Percentiles rank a stretch among this genome's conserved stretches.
phyloP scores from a whole-genome alignment of 2,888 invertebrate species.

The Phania funesta region DNA sequence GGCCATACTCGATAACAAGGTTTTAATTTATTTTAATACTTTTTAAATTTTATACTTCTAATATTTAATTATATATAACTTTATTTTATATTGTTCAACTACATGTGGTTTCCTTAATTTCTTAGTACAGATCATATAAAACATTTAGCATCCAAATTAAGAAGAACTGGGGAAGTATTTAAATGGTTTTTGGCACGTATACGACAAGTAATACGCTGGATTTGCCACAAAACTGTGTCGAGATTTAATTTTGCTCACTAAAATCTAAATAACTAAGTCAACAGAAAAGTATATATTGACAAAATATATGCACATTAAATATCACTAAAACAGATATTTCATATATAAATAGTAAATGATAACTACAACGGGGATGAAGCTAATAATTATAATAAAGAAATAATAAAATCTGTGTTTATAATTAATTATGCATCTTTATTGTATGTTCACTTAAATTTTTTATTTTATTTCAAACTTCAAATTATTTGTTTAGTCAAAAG shows the following conservation, averaged over 20 bases:
- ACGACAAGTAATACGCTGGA: slow-evolving; percentile 79
- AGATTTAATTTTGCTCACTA: slow-evolving; percentile 79
- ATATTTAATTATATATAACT: too few relatives aligned
- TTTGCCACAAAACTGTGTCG: slow-evolving; percentile 79
- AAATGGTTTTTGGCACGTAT: slow-evolving; percentile 82
- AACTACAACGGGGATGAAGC: not conserved
- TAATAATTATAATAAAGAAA: too few relatives aligned
- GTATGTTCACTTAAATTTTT: not conserved
- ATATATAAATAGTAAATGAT: slow-evolving; percentile 1
- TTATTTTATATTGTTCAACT: not conserved
- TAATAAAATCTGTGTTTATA: not conserved
- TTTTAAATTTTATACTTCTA: not conserved
- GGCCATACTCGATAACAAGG: too few relatives aligned
- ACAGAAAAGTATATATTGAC: not conserved
- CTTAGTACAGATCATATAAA: slow-evolving; percentile 87
- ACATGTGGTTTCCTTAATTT: slow-evolving; percentile 80
- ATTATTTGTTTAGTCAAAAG: too few relatives aligned
- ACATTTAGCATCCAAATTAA: slow-evolving; percentile 85
- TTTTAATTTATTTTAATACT: not conserved
- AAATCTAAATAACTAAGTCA: slow-evolving; percentile 29
- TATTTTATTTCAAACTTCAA: too few relatives aligned
- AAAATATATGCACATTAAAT: not conserved
- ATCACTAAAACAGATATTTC: slow-evolving; percentile 3
- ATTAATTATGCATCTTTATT: not conserved
- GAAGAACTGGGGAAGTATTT: slow-evolving; percentile 86